Conservation (phyloP, 1,140 invertebrate genomes). For the Listronotus bonariensis region DNA sequence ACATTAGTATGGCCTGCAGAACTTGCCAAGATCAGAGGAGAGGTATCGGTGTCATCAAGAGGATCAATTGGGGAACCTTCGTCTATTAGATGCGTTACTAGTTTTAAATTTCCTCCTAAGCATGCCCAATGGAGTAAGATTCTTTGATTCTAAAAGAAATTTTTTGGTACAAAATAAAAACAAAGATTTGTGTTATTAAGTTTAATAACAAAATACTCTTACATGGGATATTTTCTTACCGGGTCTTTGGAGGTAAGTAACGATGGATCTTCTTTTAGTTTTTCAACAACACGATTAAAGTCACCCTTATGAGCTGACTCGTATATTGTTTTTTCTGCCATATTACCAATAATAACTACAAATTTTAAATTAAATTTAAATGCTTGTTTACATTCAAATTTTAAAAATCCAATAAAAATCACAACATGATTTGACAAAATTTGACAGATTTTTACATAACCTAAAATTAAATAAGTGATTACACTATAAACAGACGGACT, state of each 20-base stretch:
- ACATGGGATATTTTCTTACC: slow-evolving; percentile 42
- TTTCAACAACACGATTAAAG: slow-evolving; percentile 47
- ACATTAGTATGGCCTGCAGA: slow-evolving; percentile 75
- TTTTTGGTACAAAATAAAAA: too few relatives aligned
- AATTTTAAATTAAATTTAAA: too few relatives aligned
- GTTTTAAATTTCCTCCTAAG: slow-evolving; percentile 67
- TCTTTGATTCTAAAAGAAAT: slow-evolving; percentile 63
- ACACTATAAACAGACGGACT: too few relatives aligned
- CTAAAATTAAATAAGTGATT: too few relatives aligned
- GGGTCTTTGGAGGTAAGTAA: slow-evolving; percentile 49
- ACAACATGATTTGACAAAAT: too few relatives aligned
- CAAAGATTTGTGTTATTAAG: too few relatives aligned
- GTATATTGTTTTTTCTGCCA: slow-evolving; percentile 42
- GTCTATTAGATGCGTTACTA: slow-evolving; percentile 68
- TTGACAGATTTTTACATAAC: too few relatives aligned
- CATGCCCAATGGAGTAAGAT: slow-evolving; percentile 72
- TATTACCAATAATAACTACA: background rate
- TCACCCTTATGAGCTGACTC: slow-evolving; percentile 55
- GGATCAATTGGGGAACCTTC: slow-evolving; percentile 64
- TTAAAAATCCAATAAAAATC: too few relatives aligned
- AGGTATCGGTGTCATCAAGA: slow-evolving; percentile 74
- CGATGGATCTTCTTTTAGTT: slow-evolving; percentile 48
- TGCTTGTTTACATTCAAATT: too few relatives aligned
- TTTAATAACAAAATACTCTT: too few relatives aligned
- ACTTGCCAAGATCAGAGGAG: slow-evolving; percentile 80